Evolutionary conservation across 2,797 vertebrate genomes (phyloP), one percentile per base, ranked within the genome.

Genomic region (Onychomys torridus): DNA sequence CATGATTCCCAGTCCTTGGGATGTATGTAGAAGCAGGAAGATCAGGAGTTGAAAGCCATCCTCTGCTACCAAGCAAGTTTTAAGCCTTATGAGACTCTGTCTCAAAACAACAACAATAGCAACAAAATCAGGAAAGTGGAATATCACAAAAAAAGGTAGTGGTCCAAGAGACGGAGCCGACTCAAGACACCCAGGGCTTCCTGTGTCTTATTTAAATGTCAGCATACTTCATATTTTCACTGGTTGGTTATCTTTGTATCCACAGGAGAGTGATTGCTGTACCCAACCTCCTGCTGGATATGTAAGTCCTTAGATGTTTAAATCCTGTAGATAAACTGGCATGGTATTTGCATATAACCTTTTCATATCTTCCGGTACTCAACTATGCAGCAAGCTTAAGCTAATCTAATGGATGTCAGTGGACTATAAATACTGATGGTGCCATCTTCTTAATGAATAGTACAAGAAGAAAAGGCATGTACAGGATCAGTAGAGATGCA

Each of bases 171-270:
- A 71, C 29, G 65, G 71, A 79, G 84, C 14, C 71, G 5, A 59
- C 37, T 93, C 40, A 63, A 73, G 92, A 90, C n/a, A 89, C 78
- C 14, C 69, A 49, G 40, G 55, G n/a, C 12, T 43, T 84, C 34
- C 6, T 11, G 71, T 77, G 17, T 69, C 32, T 95, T 94, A 9
- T 76, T 89, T 71, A 89, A 91, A 78, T 29, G 2, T 83, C 21
- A 29, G 23, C 46, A n/a, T 52, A 25, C 19, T 79, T 97, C 40
- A 9, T 89, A 71, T 93, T 94, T 95, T 77, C n/a, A 96, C 21
- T 81, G 52, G 19, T 57, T 90, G 34, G 46, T n/a, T 90, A 57
- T n/a, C 67, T 83, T 55, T 76, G 43, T 67, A 6, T 69, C 5
- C 1, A 55, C 21, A 46, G 6, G 23, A 21, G 46, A 40, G 52